Evolutionary conservation across 2,113 vertebrate genomes (phyloP), one percentile per base, ranked within the genome.

Genomic region (Meriones unguiculatus): DNA sequence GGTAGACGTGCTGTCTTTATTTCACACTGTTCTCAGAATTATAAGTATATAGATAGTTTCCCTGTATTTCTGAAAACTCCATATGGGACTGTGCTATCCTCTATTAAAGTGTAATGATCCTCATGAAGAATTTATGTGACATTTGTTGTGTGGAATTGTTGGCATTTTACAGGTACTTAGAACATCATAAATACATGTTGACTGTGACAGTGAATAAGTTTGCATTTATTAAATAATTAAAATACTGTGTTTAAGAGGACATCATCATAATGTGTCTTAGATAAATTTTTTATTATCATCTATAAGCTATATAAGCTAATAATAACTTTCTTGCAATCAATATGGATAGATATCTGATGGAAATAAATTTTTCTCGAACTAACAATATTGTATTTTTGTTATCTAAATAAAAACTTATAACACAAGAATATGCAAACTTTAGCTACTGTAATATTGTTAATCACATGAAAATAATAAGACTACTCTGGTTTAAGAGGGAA

Each of bases 401-500:
- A 69, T 65, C 54, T 87, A 82, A 7, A 57, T 81, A 94, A 86
- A 64, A 62, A 14, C 41, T 93, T 93, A 76, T 95, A 82, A 86
- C 80, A 25, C 10, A 38, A 80, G 41, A 76, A 86, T 9, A 93
- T 7, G 65, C 1, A 89, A 80, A 59, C 70, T 95, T 87, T n/a
- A 54, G 20, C 46, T 50, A 7, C 84, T 32, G 92, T 81, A 89
- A 88, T 86, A 91, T n/a, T 62, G 24, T 95, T 91, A 96, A 97
- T 89, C 57, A 87, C 57, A 84, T 57, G 70, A 72, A 90, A 38
- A 90, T 54, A n/a, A 92, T 72, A 35, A 96, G 75, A 59, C 52
- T 93, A 81, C 46, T 69, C 76, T 97, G 38, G 95, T 90, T 96
- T 96, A 46, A 4, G 91, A 41, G 30, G 59, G 88, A 32, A 95